A percentile compares a stretch with the other conserved stretches of the same genome.
These are phyloP conservation scores for Balearica regulorum DNA, from an alignment of 2,797 vertebrate genomes.

Conservation along the genomic window DNA sequence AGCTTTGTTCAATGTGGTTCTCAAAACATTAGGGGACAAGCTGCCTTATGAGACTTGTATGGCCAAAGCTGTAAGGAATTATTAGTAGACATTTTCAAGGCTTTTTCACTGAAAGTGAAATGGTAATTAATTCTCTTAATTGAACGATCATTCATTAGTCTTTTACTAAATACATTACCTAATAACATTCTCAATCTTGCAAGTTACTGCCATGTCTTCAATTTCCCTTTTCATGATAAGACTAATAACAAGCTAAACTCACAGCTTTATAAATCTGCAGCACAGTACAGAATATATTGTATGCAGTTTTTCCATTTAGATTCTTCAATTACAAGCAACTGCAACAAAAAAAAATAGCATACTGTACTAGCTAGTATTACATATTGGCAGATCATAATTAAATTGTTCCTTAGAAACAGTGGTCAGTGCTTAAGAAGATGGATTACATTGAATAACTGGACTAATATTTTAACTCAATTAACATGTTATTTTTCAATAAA, in stretches of 20 bases:
- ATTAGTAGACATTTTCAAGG: background rate
- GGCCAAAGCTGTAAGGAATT: background rate
- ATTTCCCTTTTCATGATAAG: background rate
- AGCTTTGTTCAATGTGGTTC: background rate
- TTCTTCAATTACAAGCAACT: background rate
- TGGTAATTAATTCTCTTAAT: conserved; percentile 32
- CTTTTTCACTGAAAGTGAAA: background rate
- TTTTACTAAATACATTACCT: background rate
- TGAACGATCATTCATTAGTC: background rate
- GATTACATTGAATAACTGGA: background rate
- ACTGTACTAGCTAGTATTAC: background rate
- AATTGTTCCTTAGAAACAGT: background rate
- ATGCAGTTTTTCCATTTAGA: background rate
- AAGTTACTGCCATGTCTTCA: conserved; percentile 9
- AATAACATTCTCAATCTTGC: conserved; percentile 12
- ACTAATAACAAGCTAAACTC: conserved; percentile 2
- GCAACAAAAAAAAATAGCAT: background rate
- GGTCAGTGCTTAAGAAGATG: background rate
- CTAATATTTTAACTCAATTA: conserved; percentile 39
- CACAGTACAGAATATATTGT: background rate
- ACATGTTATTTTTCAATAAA: background rate
- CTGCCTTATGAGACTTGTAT: background rate
- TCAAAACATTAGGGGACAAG: background rate
- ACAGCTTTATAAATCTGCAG: background rate
- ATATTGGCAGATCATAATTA: conserved; percentile 24